Base-by-base conservation (phyloP, 2,888 invertebrate species). In the Dromius quadrimaculatus region DNA sequence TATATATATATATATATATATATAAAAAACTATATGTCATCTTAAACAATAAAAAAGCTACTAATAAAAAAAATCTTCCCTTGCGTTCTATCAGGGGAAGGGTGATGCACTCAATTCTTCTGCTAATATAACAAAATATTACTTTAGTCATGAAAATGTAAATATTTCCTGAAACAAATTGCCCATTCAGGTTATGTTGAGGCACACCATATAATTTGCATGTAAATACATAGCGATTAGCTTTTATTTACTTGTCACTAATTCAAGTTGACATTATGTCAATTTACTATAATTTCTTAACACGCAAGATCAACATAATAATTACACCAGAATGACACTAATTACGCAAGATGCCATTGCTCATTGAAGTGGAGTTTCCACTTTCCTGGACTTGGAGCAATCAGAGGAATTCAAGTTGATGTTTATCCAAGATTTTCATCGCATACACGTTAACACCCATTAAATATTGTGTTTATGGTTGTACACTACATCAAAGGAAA, bases 381-480 rank as follows among this genome's bases (percentile, higher is more conserved):
- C 11, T 28, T 15, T 2, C 28, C 28, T n/a, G n/a, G n/a, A n/a
- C n/a, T n/a, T n/a, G n/a, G n/a, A n/a, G n/a, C n/a, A n/a, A n/a
- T n/a, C n/a, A n/a, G n/a, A 23, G 28, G 13, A 23, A 23, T 8
- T 32, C 28, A 28, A 13, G 28, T 54, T 47, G 13, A 28, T 54
- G 50, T 54, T 54, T 54, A 54, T 54, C 50, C 50, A 54, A 54
- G 50, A 54, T 28, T 54, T 47, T 54, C 50, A 54, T 54, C 50
- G 11, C 50, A 54, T n/a, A n/a, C 28, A 15, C 50, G 28, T 54
- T 54, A 54, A 41, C 41, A 41, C 41, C 28, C 28, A 23, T 47
- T 47, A 47, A 19, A 22, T 23, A 22, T 47, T 8, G 23, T 47
- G 47, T 47, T 47, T 47, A 47, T 11, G 23, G 47, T 23, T 13